phyloP scores from a whole-genome alignment of 2,797 vertebrate genomes.

The Simalia tracyae region DNA sequence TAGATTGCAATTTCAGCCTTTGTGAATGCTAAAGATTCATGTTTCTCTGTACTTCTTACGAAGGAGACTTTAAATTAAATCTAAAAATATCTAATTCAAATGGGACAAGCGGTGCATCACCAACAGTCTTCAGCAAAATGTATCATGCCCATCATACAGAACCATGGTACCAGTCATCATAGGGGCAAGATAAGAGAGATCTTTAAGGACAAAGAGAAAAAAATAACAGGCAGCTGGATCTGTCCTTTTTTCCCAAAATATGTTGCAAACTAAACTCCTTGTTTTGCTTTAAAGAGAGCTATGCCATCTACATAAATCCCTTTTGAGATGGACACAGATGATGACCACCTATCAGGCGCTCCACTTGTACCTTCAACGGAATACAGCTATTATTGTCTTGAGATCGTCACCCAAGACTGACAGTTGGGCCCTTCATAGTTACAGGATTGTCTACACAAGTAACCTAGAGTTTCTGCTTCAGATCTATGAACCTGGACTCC shows the following conservation, averaged over 20 bases:
- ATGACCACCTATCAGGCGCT: not conserved
- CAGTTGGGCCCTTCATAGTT: not conserved
- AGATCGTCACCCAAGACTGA: not conserved
- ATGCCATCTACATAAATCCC: not conserved
- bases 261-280: not conserved
- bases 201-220: not conserved
- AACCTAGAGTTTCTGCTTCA: not conserved
- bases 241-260: not conserved
- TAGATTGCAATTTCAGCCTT: not conserved
- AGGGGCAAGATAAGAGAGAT: not conserved
- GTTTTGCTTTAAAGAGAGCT: not conserved
- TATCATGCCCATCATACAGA: not conserved
- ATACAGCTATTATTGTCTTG: not conserved
- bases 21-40: not conserved
- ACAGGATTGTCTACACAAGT: not conserved
- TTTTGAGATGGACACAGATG: not conserved
- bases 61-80: conserved; percentile 13
- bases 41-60: not conserved
- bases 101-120: not conserved
- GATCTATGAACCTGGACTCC: not conserved
- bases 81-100: conserved; percentile 5
- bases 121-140: not conserved
- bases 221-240: not conserved
- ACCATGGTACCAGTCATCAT: not conserved
- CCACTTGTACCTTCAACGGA: not conserved